Base-by-base conservation (phyloP, 2,113 vertebrate species). In the Galemys pyrenaicus region DNA sequence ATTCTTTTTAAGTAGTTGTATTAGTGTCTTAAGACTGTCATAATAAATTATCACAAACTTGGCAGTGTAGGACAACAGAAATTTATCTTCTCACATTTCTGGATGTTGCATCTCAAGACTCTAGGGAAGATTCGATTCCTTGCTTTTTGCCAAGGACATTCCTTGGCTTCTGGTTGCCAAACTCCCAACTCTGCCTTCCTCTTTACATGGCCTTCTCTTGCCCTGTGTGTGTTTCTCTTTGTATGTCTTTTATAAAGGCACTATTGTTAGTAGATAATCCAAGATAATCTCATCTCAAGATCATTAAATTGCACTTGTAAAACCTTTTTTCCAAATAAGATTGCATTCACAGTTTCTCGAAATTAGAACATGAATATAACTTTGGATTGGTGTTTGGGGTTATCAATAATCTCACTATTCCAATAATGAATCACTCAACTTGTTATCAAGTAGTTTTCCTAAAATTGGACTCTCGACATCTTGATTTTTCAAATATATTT, bases 401-500 rank as follows among this genome's bases (percentile, higher is more conserved):
- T 15, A 73, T 16, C 54, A 71, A 51, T 62, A n/a, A 80, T 51
- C 15, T 5, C 5, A 51, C 3, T 28, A 39, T 28, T n/a, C 32
- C 30, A 85, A 37, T 20, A 8, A 86, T 65, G 4, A 2, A 62
- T 82, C 35, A 51, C 13, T 35, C 49, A 80, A 74, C 9, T 75
- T 81, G 49, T 20, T 22, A 44, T 32, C 41, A 86, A 46, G 26
- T 71, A 54, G 35, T 70, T 92, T 91, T 58, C 41, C 39, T 90
- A 68, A 49, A 67, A 41, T 30, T 32, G 28, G 12, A 15, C 9
- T 74, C 0, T 60, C 73, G 16, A 41, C 4, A 22, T 80, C 30
- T 80, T 86, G 74, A 60, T 80, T 74, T 87, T 74, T 39, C 22
- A 88, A 95, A 64, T 62, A 37, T 54, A 32, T 71, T 35, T 82